phyloP scores from a whole-genome alignment of 2,797 vertebrate species.

The Enteromius afrohamiltoni region DNA sequence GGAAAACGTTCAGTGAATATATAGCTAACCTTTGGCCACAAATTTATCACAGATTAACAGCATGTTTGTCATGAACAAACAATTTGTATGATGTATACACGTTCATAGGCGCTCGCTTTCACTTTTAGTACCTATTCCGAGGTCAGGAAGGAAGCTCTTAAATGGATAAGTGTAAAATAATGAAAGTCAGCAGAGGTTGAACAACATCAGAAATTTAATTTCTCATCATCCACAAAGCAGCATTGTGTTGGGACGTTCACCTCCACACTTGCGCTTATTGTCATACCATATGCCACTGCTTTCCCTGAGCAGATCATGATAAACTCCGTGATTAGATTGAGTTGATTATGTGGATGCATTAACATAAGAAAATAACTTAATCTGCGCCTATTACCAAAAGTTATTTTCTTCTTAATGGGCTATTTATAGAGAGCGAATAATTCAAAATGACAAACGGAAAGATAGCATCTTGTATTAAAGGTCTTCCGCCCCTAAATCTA shows the following conservation, averaged over 20 bases:
- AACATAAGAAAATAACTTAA: background rate
- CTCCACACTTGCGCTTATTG: conserved; percentile 2
- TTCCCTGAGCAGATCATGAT: background rate
- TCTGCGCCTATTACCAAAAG: background rate
- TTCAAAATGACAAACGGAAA: background rate
- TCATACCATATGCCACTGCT: conserved; percentile 8
- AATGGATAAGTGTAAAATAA: conserved; percentile 63
- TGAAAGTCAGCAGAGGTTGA: conserved; percentile 51
- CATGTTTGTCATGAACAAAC: background rate
- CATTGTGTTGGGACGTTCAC: background rate
- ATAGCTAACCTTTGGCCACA: background rate
- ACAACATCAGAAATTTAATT: conserved; percentile 58
- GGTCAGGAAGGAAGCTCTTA: conserved; percentile 34
- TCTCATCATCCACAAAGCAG: conserved; percentile 11
- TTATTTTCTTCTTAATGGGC: conserved; percentile 13
- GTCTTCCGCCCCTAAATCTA: conserved; percentile 26
- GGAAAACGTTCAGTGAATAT: background rate
- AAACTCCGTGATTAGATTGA: conserved; percentile 26
- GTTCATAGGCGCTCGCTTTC: conserved; percentile 2
- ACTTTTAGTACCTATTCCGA: background rate
- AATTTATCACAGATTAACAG: background rate
- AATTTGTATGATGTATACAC: background rate
- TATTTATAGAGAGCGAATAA: conserved; percentile 31
- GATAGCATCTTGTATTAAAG: conserved; percentile 29
- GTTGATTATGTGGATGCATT: conserved; percentile 26